Evolutionary conservation across 2,797 vertebrate species (phyloP), one percentile per base, ranked within the genome.

Genomic region (Paratrypauchen microcephalus): DNA sequence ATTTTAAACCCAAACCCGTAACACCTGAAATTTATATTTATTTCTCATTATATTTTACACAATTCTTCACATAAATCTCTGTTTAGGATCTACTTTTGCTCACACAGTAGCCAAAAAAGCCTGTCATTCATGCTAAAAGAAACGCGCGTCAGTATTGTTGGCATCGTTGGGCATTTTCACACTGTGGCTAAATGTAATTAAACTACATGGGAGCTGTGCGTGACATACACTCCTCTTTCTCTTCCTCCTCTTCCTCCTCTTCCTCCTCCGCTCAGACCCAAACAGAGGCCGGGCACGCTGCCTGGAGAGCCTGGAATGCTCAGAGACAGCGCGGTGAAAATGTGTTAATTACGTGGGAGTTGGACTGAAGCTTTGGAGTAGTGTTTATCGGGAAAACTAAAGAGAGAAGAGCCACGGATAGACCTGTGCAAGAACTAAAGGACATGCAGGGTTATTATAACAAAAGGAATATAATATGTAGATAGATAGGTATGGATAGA

Each of bases 321-420:
- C 61, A 71, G 72, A 50, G 77, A 80, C 76, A 79, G 76, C 68
- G 78, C 23, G 12, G 68, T 76, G 70, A 70, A 81, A 87, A 85
- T 55, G 81, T 86, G 82, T 83, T 88, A 85, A 88, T 83, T 83
- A 80, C 19, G 83, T 88, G 80, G 87, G 84, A 83, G 84, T 82
- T 48, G 64, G 65, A 81, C 73, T 63, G 62, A 36, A 74, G 79
- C 58, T 71, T 85, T 81, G 23, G 74, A 87, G 75, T 62, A 65
- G 72, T 52, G 75, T 74, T 78, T 15, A 28, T 81, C 74, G 50
- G 67, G 78, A 75, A 69, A 83, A 69, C 62, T 72, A 73, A 72
- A 77, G 81, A 68, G 78, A 70, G 23, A 0, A 0, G 65, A 52
- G 73, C 36, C 57, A 67, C 28, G 9, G 72, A 71, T 74, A 69